Conservation (phyloP, 1,140 invertebrate species). For the Liolophura sinensis region DNA sequence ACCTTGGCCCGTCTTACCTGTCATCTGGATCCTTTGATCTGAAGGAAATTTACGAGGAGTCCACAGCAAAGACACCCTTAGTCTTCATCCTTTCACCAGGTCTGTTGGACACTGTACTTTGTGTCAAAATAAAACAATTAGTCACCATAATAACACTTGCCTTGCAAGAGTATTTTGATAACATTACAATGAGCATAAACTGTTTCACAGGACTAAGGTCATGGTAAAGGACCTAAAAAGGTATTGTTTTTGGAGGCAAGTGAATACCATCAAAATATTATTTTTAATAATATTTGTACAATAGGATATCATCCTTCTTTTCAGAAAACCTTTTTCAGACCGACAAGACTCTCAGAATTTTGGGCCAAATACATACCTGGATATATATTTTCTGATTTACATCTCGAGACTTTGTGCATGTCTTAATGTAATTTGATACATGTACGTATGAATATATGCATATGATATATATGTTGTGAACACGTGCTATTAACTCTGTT, state of each 20-base stretch:
- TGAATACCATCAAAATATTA: background rate
- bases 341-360: no score
- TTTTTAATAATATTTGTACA: background rate
- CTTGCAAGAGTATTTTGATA: no score
- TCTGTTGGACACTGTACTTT: conserved; percentile 11
- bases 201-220: no score
- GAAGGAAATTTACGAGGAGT: conserved; percentile 54
- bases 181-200: no score
- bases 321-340: no score
- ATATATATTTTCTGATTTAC: no score
- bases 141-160: no score
- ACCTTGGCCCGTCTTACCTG: conserved; percentile 45
- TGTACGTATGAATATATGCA: background rate
- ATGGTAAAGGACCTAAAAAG: no score
- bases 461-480: background rate
- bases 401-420: no score
- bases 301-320: background rate
- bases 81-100: conserved; percentile 55
- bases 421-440: background rate
- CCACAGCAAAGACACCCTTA: conserved; percentile 46
- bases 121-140: no score
- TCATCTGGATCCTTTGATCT: conserved; percentile 50
- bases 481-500: background rate
- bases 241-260: no score
- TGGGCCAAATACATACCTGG: no score